Conservation (phyloP, 2,888 invertebrate species). For the Caenorhabditis sinica region DNA sequence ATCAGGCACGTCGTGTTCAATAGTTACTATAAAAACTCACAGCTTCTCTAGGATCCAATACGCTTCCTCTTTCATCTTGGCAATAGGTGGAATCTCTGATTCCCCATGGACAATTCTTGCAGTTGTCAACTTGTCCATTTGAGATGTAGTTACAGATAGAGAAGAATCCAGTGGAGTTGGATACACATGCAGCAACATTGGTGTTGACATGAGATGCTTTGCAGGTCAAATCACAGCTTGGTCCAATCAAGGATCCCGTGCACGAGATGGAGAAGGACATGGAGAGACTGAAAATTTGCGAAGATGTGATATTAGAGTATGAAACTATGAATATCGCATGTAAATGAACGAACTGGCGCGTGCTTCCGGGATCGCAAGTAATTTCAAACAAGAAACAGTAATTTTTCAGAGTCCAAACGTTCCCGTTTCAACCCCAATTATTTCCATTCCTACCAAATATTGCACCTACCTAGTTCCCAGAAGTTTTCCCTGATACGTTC, state of each 20-base stretch:
- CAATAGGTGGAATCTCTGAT: slow-evolving; percentile 77
- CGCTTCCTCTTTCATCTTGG: slow-evolving; percentile 75
- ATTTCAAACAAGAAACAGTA: no score
- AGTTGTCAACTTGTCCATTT: slow-evolving; percentile 76
- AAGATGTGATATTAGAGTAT: no score
- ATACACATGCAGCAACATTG: slow-evolving; percentile 71
- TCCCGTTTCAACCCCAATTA: no score
- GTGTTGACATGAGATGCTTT: slow-evolving; percentile 70
- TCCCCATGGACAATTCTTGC: slow-evolving; percentile 82
- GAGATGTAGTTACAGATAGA: slow-evolving; percentile 74
- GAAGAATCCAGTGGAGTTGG: slow-evolving; percentile 77
- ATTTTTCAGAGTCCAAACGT: no score
- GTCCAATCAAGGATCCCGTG: slow-evolving; percentile 76
- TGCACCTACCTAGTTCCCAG: slow-evolving; percentile 75
- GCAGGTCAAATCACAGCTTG: slow-evolving; percentile 79
- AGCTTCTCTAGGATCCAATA: slow-evolving; percentile 72
- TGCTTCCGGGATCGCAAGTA: no score
- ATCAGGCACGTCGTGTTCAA: no score
- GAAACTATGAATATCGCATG: no score
- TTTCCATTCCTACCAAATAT: neutral
- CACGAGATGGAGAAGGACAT: slow-evolving; percentile 79
- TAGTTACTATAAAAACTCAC: slow-evolving; percentile 50
- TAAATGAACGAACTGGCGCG: no score
- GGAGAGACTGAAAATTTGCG: slow-evolving; percentile 61
- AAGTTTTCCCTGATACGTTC: slow-evolving; percentile 72